Percentiles rank a stretch among this genome's conserved stretches.
Conservation (phyloP, 2,797 vertebrate species). For the Acanthis flammea region DNA sequence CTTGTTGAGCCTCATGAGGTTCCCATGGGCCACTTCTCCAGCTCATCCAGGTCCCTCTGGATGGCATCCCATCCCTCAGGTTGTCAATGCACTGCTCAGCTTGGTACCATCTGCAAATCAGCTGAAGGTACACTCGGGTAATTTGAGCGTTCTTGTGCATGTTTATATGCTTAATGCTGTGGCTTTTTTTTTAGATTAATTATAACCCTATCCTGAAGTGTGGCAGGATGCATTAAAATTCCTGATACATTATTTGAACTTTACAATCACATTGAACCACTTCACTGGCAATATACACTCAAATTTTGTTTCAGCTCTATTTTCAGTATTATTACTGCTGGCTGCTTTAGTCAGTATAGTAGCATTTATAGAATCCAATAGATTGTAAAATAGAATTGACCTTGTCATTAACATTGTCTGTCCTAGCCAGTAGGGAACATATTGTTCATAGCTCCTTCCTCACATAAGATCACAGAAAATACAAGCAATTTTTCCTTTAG, state of each 20-base stretch:
- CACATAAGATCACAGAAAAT: conserved; percentile 2
- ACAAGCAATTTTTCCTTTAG: not conserved
- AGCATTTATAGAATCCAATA: not conserved
- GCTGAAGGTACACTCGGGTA: not conserved
- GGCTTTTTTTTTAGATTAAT: not conserved
- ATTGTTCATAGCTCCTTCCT: not conserved
- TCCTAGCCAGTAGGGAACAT: not conserved
- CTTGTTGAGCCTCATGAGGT: not conserved
- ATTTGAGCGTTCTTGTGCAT: not conserved
- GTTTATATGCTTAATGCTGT: not conserved
- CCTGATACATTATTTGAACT: not conserved
- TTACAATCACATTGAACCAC: not conserved
- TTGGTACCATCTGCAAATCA: not conserved
- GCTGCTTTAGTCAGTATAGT: not conserved
- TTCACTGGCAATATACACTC: not conserved
- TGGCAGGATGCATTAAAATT: not conserved
- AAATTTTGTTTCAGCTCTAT: not conserved
- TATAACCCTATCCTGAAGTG: not conserved
- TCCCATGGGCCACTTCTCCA: not conserved
- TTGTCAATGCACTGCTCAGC: not conserved
- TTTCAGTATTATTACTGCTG: not conserved
- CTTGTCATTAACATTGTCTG: not conserved
- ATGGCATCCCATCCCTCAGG: not conserved
- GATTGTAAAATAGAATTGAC: not conserved
- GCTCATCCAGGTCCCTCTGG: not conserved